Percentiles rank a stretch among this genome's conserved stretches.
These are phyloP conservation scores for Euplagia quadripunctaria DNA, from an alignment of 2,888 invertebrate species.

Conservation along the genomic window DNA sequence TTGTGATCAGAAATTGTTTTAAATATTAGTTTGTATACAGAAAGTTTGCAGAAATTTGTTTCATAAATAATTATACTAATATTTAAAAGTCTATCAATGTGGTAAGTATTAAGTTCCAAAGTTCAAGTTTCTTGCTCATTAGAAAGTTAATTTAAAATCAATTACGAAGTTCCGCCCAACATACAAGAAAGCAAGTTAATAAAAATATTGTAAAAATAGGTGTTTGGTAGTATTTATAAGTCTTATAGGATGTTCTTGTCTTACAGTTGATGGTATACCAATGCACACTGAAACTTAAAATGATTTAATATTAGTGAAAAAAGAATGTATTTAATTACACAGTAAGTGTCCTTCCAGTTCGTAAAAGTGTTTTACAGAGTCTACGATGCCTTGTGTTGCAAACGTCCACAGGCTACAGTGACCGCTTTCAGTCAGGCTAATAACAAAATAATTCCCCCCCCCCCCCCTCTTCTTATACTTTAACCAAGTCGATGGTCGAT, in stretches of 20 bases:
- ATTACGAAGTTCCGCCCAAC: neutral
- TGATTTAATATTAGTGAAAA: neutral
- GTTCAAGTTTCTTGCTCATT: neutral
- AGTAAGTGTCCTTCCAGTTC: too few species aligned
- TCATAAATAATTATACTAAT: too few species aligned
- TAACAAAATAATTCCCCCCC: too few species aligned
- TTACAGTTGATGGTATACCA: too few species aligned
- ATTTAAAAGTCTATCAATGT: too few species aligned
- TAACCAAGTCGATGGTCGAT: neutral
- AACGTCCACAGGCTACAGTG: too few species aligned
- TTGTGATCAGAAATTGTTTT: neutral
- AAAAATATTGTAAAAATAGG: neutral
- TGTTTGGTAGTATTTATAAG: neutral
- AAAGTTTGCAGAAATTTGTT: too few species aligned
- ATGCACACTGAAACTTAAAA: neutral
- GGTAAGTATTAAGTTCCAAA: neutral
- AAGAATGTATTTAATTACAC: neutral
- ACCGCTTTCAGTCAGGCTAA: too few species aligned
- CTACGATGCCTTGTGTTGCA: too few species aligned
- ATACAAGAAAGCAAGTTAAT: neutral
- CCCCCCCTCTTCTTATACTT: neutral
- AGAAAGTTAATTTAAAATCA: neutral
- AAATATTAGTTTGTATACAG: neutral
- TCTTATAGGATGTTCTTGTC: too few species aligned
- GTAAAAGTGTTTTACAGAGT: too few species aligned